Evolutionary conservation across 2,113 vertebrate species (phyloP).

Genomic region (Lipotes vexillifer): DNA sequence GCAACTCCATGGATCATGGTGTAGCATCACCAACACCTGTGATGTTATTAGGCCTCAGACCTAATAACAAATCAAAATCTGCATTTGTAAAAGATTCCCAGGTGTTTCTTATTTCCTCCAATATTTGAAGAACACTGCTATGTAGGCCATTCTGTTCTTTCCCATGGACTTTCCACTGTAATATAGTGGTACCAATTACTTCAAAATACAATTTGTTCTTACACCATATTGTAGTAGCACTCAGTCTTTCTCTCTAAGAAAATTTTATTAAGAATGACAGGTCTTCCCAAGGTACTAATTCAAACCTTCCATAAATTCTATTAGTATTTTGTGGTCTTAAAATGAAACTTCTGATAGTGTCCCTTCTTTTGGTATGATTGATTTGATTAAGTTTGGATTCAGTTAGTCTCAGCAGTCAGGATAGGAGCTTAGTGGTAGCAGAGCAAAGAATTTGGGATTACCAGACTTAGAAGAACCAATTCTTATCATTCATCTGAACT

Average conservation of each 20-base stretch:
- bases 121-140: background rate
- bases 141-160: background rate
- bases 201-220: slow-evolving; percentile 28
- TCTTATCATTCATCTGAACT: slow-evolving; percentile 54
- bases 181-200: slow-evolving; percentile 24
- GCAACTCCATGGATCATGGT: background rate
- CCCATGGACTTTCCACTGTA: background rate
- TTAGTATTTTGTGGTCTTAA: slow-evolving; percentile 10
- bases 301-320: slow-evolving; percentile 9
- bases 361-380: slow-evolving; percentile 23
- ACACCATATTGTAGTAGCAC: background rate
- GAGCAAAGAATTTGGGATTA: slow-evolving; percentile 60
- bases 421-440: slow-evolving; percentile 50
- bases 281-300: slow-evolving; percentile 46
- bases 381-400: slow-evolving; percentile 57
- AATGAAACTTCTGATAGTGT: slow-evolving; percentile 41
- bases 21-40: background rate
- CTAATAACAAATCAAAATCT: background rate
- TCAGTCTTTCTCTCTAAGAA: slow-evolving; percentile 11
- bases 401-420: slow-evolving; percentile 22
- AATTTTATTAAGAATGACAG: background rate
- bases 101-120: background rate
- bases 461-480: slow-evolving; percentile 33
- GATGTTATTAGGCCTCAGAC: background rate
- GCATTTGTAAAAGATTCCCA: background rate